Evolutionary conservation across 1,140 invertebrate genomes (phyloP), one percentile per base, ranked within the genome.

Genomic region (Cataglyphis hispanica): DNA sequence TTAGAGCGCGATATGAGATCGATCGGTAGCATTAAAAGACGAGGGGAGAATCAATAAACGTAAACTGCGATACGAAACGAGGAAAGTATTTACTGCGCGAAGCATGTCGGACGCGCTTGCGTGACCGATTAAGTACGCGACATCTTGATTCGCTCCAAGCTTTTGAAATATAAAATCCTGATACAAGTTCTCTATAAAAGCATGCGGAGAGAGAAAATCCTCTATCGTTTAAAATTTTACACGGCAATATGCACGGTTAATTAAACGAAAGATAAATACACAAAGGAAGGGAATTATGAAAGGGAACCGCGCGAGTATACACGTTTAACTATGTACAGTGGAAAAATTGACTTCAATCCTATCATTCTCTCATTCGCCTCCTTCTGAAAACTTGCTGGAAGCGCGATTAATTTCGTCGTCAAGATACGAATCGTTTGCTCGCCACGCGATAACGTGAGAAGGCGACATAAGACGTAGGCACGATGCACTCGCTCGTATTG

Each of bases 401-500:
- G 66, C 25, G 43, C 50, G 78, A 83, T 60, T 72, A 74, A 67
- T 84, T 67, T 61, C 27, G 8, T 74, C 50, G 56, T 34, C 64
- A n/a, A 61, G 63, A 70, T 72, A 76, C 56, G 50, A 87, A 58
- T 75, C 70, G 86, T 81, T 86, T 27, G 86, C 66, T 56, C n/a
- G 78, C 88, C 89, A 88, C 84, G 86, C 89, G 86, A 90, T 90
- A 90, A 90, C 89, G 89, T 90, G 89, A 90, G 89, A 88, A 90
- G 80, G 27, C 67, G 81, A 72, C 89, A 88, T 89, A 90, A 90
- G 84, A 87, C 86, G 60, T 60, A 77, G 61, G 78, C 56, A 80
- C 80, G 86, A 81, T 86, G 78, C 56, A 80, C 72, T 76, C 77
- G 1, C 19, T 43, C 75, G 72, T 84, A 86, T 74, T 67, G 70